Conservation (phyloP, 1,140 invertebrate genomes). For the Sitobion miscanthi region DNA sequence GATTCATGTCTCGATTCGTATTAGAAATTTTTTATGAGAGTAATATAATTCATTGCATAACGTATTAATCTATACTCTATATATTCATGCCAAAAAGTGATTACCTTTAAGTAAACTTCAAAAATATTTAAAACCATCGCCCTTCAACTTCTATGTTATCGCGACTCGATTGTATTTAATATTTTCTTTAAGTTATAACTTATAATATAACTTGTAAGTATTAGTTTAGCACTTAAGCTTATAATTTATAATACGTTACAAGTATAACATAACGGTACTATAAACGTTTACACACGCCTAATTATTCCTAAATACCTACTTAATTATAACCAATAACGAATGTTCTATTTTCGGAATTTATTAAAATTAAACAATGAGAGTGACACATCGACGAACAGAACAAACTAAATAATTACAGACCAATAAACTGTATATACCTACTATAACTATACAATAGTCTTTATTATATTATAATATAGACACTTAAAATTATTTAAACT, state of each 20-base stretch:
- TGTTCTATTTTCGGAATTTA: neutral
- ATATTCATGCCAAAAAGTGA: neutral
- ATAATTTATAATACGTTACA: neutral
- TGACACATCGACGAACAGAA: neutral
- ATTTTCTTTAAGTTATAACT: neutral
- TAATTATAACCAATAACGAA: neutral
- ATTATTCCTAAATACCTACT: neutral
- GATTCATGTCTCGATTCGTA: slow-evolving; percentile 29
- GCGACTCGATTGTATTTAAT: neutral
- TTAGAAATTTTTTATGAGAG: neutral
- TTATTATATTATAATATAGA: too few species aligned
- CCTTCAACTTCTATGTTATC: too few species aligned
- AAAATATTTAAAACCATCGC: neutral
- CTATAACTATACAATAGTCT: neutral
- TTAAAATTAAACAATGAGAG: neutral
- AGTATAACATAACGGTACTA: neutral
- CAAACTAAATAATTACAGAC: neutral
- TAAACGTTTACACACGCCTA: neutral
- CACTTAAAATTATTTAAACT: too few species aligned
- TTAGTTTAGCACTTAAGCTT: neutral
- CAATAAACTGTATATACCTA: neutral
- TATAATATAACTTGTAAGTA: neutral
- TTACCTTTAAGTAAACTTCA: neutral
- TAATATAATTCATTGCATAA: neutral
- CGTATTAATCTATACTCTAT: neutral